These are phyloP conservation scores for Heteromurus nitidus DNA, from an alignment of 2,888 invertebrate species.

Conservation along the genomic window DNA sequence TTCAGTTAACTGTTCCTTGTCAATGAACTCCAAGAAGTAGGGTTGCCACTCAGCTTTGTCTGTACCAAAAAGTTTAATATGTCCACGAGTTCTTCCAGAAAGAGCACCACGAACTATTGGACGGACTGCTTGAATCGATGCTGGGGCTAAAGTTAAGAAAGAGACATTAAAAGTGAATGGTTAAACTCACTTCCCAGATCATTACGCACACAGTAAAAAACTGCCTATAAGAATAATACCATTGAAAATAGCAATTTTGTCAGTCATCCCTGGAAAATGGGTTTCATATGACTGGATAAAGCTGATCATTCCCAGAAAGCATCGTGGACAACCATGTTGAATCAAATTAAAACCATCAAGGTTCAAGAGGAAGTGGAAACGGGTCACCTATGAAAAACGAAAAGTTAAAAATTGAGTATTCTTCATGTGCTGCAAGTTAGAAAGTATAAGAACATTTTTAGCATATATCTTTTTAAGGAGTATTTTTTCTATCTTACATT, in stretches of 20 bases:
- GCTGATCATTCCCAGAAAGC: constrained; percentile 27
- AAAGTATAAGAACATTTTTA: background rate
- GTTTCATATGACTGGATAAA: constrained; percentile 44
- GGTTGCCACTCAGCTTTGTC: constrained; percentile 45
- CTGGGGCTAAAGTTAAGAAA: constrained; percentile 23
- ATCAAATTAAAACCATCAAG: constrained; percentile 43
- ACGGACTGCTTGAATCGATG: constrained; percentile 25
- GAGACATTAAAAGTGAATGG: background rate
- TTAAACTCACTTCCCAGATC: too few species aligned
- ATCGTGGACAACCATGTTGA: constrained; percentile 36
- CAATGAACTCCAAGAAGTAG: constrained; percentile 36
- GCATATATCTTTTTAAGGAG: background rate
- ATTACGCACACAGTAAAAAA: too few species aligned
- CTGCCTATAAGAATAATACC: constrained; percentile 15
- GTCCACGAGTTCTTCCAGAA: constrained; percentile 22
- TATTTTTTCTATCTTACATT: constrained; percentile 12
- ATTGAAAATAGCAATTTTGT: constrained; percentile 45
- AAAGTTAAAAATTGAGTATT: background rate
- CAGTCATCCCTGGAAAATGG: constrained; percentile 39
- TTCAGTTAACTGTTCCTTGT: constrained; percentile 32
- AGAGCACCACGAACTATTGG: constrained; percentile 31
- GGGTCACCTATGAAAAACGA: constrained; percentile 32
- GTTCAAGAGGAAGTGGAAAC: constrained; percentile 48
- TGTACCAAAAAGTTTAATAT: constrained; percentile 40
- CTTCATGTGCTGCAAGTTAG: background rate